Base-by-base conservation (phyloP, 2,888 invertebrate species). In the Drosophila flavopinicola region DNA sequence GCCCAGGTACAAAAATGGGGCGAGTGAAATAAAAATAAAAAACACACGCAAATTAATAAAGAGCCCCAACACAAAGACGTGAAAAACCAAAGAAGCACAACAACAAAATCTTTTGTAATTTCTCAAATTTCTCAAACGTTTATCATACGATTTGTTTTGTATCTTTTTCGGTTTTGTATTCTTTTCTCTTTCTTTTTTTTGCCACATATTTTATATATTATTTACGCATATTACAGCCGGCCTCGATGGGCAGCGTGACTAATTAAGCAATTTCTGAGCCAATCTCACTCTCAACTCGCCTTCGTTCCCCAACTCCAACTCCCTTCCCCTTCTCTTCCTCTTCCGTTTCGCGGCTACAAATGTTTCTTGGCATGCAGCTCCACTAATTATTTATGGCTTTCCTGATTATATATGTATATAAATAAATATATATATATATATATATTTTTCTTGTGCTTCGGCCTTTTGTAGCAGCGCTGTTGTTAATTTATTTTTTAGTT, bases 181-280 rank as follows among this genome's bases (percentile, higher is more conserved):
- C n/a, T n/a, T n/a, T n/a, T n/a, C n/a, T n/a, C n/a, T n/a, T n/a
- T n/a, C n/a, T n/a, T n/a, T 65, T 15, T 54, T 75, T 75, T 63
- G 77, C 85, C 78, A 73, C 58, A 80, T 85, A 66, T 79, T 84
- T 79, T 77, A 83, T 84, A 63, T 69, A 75, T 79, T 84, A 78
- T 84, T 80, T 75, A 84, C 79, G 79, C 77, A 61, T 77, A 65
- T 78, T 76, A 76, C 79, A 57, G 52, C 59, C 47, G 37, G 37
- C 39, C 47, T 35, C 39, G 32, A 51, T 66, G 58, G 80, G 52
- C 52, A 58, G 70, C 78, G 67, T 85, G 80, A 83, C 85, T 83
- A 85, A 83, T 83, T 83, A 85, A 83, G 85, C 85, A 85, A 83
- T 83, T 83, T 85, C 75, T 79, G 75, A 79, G 73, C 75, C 83